Percentiles rank a stretch among this genome's conserved stretches.
Conservation (phyloP, 2,113 vertebrate species). For the Pygathrix nemaeus region DNA sequence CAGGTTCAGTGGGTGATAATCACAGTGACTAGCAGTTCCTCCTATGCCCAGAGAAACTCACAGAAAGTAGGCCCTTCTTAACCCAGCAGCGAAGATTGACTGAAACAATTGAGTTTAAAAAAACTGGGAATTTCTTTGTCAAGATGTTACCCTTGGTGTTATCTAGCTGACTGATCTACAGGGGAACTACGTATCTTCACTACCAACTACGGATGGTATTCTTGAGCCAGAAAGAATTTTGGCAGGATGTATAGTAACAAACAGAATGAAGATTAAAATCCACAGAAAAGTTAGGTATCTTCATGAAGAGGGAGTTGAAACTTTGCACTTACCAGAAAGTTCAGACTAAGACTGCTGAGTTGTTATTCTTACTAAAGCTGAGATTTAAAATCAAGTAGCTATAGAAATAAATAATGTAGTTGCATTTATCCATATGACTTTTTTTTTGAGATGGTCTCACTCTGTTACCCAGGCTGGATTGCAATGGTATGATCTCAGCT, state of each 20-base stretch:
- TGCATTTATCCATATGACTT: background rate
- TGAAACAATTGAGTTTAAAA: background rate
- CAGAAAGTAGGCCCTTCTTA: background rate
- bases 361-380: background rate
- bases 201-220: background rate
- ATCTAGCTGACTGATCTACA: background rate
- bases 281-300: background rate
- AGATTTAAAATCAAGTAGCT: constrained; percentile 2
- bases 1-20: background rate
- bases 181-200: background rate
- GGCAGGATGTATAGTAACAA: background rate
- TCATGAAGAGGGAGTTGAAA: background rate
- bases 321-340: background rate
- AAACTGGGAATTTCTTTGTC: background rate
- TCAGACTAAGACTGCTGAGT: background rate
- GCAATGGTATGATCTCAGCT: no score
- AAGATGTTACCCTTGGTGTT: background rate
- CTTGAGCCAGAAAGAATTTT: background rate
- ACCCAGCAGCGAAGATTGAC: background rate
- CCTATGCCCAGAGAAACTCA: background rate
- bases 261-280: background rate
- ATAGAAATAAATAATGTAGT: background rate
- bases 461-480: no score
- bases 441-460: background rate
- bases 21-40: background rate